phyloP scores from a whole-genome alignment of 2,888 invertebrate species.

The Dyspetes luteomarginatus region DNA sequence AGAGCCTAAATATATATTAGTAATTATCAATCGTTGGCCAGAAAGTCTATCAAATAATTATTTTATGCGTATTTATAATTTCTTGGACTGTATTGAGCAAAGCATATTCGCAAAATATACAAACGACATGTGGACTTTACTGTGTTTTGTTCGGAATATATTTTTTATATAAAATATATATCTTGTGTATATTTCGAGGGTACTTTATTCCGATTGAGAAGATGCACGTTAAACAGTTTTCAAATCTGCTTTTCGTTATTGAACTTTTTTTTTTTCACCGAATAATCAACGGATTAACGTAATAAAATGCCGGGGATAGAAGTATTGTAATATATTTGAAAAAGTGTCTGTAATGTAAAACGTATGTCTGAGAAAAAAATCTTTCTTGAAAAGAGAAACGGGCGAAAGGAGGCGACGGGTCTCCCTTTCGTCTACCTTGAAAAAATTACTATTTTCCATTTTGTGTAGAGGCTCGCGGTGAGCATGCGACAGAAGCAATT shows the following conservation, averaged over 20 bases:
- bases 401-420: background rate
- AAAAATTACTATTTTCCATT: constrained; percentile 56
- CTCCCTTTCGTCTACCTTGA: constrained; percentile 11
- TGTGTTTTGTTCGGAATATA: no score
- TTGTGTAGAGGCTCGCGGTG: constrained; percentile 61
- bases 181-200: no score
- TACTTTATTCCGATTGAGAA: background rate
- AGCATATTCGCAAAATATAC: no score
- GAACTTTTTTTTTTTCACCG: background rate
- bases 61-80: no score
- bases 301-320: background rate
- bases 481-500: constrained; percentile 77
- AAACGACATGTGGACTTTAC: no score
- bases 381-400: constrained; percentile 30
- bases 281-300: background rate
- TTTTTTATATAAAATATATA: no score
- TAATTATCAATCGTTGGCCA: no score
- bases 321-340: constrained; percentile 24
- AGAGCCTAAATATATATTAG: no score
- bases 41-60: no score
- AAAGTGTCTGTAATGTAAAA: constrained; percentile 29
- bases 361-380: constrained; percentile 8
- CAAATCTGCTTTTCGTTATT: background rate
- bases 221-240: background rate
- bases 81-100: no score